A percentile compares a stretch with the other conserved stretches of the same genome.
Conservation (phyloP, 2,113 vertebrate species). For the Phylloscopus trochilus region DNA sequence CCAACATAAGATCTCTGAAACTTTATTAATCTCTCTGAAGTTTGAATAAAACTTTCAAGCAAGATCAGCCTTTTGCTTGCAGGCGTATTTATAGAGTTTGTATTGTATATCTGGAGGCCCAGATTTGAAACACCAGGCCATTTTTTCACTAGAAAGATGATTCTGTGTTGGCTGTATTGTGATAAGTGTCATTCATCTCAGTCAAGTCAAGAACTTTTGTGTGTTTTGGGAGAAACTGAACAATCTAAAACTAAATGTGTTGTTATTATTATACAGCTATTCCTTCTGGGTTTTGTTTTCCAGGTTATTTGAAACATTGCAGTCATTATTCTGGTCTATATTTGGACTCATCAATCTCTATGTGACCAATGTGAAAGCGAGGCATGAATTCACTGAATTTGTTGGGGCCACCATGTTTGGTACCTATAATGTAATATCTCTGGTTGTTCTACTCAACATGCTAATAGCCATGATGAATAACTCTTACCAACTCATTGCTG, state of each 20-base stretch:
- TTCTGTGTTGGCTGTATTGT: neutral
- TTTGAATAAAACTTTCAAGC: neutral
- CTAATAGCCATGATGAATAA: slow-evolving; percentile 99
- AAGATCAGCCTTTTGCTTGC: neutral
- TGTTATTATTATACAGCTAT: neutral
- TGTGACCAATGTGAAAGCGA: slow-evolving; percentile 89
- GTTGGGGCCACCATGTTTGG: slow-evolving; percentile 98
- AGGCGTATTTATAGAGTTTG: neutral
- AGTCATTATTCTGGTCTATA: slow-evolving; percentile 97
- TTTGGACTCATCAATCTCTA: slow-evolving; percentile 95
- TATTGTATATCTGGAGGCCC: neutral
- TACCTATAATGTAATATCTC: slow-evolving; percentile 94
- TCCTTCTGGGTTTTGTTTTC: slow-evolving; percentile 28
- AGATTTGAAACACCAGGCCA: neutral
- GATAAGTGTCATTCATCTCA: neutral
- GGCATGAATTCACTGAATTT: slow-evolving; percentile 93
- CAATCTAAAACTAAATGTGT: neutral
- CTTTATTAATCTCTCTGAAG: neutral
- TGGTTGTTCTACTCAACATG: slow-evolving; percentile 99
- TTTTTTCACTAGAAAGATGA: neutral
- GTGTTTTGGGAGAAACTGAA: neutral
- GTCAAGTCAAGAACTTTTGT: neutral
- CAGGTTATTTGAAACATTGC: slow-evolving; percentile 94
- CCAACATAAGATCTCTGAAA: neutral
- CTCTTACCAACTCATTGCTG: slow-evolving; percentile 97